Percentiles rank a stretch among this genome's conserved stretches.
Evolutionary conservation across 2,888 invertebrate genomes (phyloP).

Genomic region (Podotricha telesiphe): DNA sequence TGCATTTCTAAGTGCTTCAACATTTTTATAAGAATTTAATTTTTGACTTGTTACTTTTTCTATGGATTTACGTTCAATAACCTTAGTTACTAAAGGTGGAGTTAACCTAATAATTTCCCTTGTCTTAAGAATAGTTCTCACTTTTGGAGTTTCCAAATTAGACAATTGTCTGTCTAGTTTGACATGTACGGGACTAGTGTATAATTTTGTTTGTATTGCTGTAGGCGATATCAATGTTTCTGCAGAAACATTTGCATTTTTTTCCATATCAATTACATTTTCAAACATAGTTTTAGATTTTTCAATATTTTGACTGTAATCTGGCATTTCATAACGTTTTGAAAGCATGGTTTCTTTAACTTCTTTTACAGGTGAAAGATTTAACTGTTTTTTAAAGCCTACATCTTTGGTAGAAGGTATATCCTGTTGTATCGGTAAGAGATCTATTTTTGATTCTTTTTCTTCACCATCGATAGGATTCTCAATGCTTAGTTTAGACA

Average conservation of each 20-base stretch:
- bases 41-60: constrained; percentile 22
- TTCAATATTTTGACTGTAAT: not conserved
- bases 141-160: not conserved
- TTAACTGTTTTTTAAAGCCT: not conserved
- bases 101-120: constrained; percentile 17
- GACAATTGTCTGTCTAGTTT: not conserved
- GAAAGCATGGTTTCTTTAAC: not conserved
- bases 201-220: not conserved
- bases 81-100: constrained; percentile 22
- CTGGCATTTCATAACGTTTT: not conserved
- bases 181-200: not conserved
- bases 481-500: constrained; percentile 9
- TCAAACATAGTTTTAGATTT: constrained; percentile 16
- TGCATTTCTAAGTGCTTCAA: not conserved
- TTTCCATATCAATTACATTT: constrained; percentile 22
- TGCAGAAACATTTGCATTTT: constrained; percentile 7
- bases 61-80: constrained; percentile 11
- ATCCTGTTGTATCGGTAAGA: not conserved
- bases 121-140: constrained; percentile 10
- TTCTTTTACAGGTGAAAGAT: not conserved
- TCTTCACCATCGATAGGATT: not conserved
- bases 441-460: not conserved
- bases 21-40: constrained; percentile 2
- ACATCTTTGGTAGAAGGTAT: not conserved
- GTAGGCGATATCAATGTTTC: not conserved